phyloP scores from a whole-genome alignment of 2,797 vertebrate genomes.

The Graptemys geographica region DNA sequence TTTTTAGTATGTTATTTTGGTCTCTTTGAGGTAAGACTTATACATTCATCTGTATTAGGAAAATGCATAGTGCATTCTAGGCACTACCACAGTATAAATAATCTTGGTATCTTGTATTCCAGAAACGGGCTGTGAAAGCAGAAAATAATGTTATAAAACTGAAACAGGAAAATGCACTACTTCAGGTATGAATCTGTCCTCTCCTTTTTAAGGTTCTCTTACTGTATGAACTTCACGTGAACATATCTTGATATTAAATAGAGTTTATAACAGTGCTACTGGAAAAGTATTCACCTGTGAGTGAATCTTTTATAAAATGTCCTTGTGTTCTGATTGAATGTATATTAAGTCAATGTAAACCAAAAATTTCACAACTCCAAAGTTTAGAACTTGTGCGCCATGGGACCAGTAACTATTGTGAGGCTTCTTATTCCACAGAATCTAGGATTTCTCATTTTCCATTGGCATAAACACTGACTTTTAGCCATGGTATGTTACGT shows the following conservation, averaged over 20 bases:
- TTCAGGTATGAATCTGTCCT: conserved; percentile 81
- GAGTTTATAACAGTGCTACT: rapidly evolving
- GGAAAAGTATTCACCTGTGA: rapidly evolving
- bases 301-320: rapidly evolving
- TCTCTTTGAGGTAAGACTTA: rapidly evolving
- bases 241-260: rapidly evolving
- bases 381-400: rapidly evolving
- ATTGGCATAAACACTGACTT: not conserved
- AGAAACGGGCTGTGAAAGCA: conserved; percentile 92
- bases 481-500: not conserved
- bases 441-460: not conserved
- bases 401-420: not conserved
- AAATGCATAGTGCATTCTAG: not conserved
- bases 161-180: conserved; percentile 84
- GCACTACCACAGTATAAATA: not conserved
- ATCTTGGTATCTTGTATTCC: not conserved
- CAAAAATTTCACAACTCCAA: rapidly evolving
- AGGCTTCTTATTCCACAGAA: not conserved
- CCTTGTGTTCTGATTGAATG: not conserved
- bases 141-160: conserved; percentile 85
- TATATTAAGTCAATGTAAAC: rapidly evolving
- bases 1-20: not conserved
- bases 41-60: rapidly evolving
- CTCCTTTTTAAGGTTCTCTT: too few species aligned
- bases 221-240: not conserved